Evolutionary conservation across 92 coral and sea anemone species (phyloP).

Genomic region (Chrysogorgia sp.): DNA sequence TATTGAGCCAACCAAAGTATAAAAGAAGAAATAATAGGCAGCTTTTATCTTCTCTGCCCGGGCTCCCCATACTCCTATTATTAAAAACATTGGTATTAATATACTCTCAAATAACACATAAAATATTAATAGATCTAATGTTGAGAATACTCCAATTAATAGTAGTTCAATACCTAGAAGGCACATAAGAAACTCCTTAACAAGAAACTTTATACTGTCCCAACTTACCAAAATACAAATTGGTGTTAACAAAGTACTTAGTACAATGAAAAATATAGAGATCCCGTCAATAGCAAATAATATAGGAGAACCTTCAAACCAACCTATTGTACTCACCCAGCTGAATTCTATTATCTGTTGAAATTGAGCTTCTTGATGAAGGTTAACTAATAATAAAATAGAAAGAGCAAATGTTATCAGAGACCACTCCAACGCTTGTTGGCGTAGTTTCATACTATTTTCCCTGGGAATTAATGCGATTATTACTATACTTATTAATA

Average conservation of each 20-base stretch:
- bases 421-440: slow-evolving; percentile 80
- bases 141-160: slow-evolving; percentile 81
- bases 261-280: too few relatives aligned
- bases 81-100: slow-evolving; percentile 85
- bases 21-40: slow-evolving; percentile 87
- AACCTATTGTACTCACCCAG: slow-evolving; percentile 71
- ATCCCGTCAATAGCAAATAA: slow-evolving; percentile 82
- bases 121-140: slow-evolving; percentile 72
- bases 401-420: slow-evolving; percentile 77
- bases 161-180: too few relatives aligned
- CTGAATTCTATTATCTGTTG: too few relatives aligned
- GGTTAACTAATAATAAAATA: slow-evolving; percentile 78
- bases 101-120: slow-evolving; percentile 83
- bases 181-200: too few relatives aligned
- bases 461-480: too few relatives aligned
- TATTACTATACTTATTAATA: slow-evolving; percentile 23
- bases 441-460: too few relatives aligned
- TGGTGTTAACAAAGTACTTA: too few relatives aligned
- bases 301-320: slow-evolving; percentile 75
- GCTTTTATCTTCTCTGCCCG: slow-evolving; percentile 91
- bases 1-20: too few relatives aligned
- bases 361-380: too few relatives aligned
- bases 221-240: too few relatives aligned
- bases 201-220: too few relatives aligned
- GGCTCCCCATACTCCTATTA: too few relatives aligned